Percentiles rank a stretch among this genome's conserved stretches.
phyloP scores from a whole-genome alignment of 2,888 invertebrate species.

The Drosophila hamatofila region DNA sequence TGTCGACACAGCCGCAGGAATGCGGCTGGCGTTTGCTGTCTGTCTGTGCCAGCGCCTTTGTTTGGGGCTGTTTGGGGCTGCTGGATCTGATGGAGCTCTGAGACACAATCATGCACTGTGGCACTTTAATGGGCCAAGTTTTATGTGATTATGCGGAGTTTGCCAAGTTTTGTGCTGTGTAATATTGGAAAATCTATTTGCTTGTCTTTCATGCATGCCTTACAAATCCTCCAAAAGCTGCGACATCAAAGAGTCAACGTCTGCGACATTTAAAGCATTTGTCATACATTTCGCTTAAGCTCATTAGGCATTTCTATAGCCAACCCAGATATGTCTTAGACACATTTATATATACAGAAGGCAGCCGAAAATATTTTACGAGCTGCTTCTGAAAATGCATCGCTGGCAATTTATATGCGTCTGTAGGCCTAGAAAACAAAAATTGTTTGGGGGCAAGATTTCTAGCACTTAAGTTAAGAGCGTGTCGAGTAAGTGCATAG shows the following conservation, averaged over 20 bases:
- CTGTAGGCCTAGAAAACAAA: constrained; percentile 16
- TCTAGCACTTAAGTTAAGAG: constrained; percentile 34
- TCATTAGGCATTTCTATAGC: constrained; percentile 50
- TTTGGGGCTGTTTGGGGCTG: not conserved
- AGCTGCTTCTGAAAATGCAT: constrained; percentile 48
- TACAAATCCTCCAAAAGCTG: constrained; percentile 42
- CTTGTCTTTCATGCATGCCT: constrained; percentile 32
- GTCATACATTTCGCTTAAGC: constrained; percentile 60
- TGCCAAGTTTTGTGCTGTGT: constrained; percentile 21
- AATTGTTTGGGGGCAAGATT: constrained; percentile 22
- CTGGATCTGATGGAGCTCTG: not conserved
- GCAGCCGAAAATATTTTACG: constrained; percentile 59
- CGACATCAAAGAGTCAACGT: constrained; percentile 50
- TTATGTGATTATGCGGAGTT: constrained; percentile 31
- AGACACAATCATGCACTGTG: constrained; percentile 27
- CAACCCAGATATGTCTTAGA: constrained; percentile 52
- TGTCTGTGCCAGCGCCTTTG: not conserved
- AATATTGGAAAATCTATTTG: constrained; percentile 34
- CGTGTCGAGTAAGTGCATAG: constrained; percentile 26
- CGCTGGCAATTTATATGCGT: constrained; percentile 63
- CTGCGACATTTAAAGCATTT: constrained; percentile 65
- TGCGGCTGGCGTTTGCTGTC: constrained; percentile 20
- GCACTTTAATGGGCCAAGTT: constrained; percentile 44
- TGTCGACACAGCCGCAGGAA: constrained; percentile 52
- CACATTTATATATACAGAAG: constrained; percentile 19